Conservation (phyloP, 2,113 vertebrate species). For the Cnemophilus loriae region DNA sequence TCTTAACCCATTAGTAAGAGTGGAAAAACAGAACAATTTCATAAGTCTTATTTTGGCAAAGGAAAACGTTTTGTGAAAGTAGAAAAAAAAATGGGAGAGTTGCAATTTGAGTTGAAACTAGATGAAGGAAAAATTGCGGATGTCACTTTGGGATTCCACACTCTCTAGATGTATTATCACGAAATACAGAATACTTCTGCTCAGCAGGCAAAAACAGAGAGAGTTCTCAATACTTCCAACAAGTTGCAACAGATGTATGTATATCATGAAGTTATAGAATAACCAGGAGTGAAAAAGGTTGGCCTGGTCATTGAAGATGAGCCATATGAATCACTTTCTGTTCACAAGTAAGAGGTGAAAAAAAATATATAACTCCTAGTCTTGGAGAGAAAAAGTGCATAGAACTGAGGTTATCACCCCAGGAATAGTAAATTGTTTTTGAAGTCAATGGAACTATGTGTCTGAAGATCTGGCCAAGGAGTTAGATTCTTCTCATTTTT, state of each 20-base stretch:
- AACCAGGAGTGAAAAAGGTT: fast-evolving
- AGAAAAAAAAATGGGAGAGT: neutral
- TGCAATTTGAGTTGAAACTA: neutral
- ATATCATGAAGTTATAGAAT: neutral
- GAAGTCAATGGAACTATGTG: neutral
- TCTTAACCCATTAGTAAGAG: constrained; percentile 16
- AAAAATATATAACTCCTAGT: neutral
- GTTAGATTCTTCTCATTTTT: neutral
- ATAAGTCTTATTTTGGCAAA: neutral
- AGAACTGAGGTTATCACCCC: neutral
- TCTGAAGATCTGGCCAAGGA: neutral
- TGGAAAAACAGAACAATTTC: neutral
- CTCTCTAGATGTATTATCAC: neutral
- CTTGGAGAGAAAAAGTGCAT: neutral
- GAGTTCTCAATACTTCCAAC: neutral
- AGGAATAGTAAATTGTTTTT: neutral
- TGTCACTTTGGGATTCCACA: neutral
- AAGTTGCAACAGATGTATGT: neutral
- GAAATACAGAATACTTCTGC: neutral
- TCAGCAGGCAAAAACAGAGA: neutral
- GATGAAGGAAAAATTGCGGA: neutral
- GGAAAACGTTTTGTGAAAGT: neutral
- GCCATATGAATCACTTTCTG: neutral
- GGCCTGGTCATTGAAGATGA: neutral
- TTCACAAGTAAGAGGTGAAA: neutral